phyloP scores from a whole-genome alignment of 2,113 vertebrate species.

The Halichoeres trimaculatus region DNA sequence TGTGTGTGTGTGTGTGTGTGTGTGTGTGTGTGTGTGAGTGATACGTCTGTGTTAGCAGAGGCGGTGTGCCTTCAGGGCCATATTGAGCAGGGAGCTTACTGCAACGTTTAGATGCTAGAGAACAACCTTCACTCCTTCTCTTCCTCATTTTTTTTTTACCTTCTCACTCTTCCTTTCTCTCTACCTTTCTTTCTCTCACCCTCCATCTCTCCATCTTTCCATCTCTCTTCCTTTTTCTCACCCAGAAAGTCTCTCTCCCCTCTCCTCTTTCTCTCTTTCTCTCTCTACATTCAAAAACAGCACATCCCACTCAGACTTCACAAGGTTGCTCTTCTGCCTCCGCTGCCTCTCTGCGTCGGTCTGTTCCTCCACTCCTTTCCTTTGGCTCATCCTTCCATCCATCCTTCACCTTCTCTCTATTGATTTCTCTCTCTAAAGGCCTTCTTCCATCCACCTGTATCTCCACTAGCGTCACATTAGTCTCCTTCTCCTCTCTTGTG shows the following conservation, averaged over 20 bases:
- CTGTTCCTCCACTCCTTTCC: constrained; percentile 58
- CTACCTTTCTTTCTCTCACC: constrained; percentile 37
- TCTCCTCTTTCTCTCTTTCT: constrained; percentile 33
- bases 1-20: constrained; percentile 41
- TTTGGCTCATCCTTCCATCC: constrained; percentile 60
- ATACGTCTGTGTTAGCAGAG: constrained; percentile 78
- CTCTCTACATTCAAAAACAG: constrained; percentile 70
- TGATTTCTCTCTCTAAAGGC: constrained; percentile 59
- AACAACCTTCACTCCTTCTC: constrained; percentile 76
- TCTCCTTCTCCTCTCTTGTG: constrained; percentile 44
- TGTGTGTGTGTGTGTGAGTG: constrained; percentile 27
- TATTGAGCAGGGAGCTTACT: constrained; percentile 78
- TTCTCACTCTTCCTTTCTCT: constrained; percentile 42
- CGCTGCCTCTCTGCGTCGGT: constrained; percentile 53
- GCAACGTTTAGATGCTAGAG: constrained; percentile 76
- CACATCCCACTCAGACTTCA: constrained; percentile 80
- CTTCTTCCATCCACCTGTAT: constrained; percentile 58
- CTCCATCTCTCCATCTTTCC: neutral
- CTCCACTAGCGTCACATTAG: constrained; percentile 49
- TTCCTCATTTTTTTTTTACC: constrained; percentile 49
- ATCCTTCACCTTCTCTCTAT: constrained; percentile 65
- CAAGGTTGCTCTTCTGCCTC: constrained; percentile 76
- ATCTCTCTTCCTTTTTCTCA: constrained; percentile 18
- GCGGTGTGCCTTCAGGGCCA: constrained; percentile 81
- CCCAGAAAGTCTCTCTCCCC: constrained; percentile 20